Conservation (phyloP, 2,797 vertebrate species). For the Propithecus perrieri region DNA sequence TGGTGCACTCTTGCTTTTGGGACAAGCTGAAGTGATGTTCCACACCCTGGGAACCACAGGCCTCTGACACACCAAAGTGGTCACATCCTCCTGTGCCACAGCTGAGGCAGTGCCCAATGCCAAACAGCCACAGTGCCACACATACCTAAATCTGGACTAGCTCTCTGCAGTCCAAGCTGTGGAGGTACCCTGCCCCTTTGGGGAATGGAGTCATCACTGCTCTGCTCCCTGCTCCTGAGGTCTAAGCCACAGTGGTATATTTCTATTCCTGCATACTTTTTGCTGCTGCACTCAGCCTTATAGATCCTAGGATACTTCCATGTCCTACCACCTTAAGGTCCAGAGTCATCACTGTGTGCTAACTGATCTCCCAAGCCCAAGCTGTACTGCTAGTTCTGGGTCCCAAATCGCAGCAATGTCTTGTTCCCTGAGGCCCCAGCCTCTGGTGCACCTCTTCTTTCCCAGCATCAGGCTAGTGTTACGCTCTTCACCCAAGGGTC, state of each 20-base stretch:
- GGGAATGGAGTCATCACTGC: neutral
- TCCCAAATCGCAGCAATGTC: neutral
- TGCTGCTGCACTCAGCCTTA: neutral
- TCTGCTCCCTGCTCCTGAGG: neutral
- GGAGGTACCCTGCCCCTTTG: neutral
- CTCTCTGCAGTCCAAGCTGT: neutral
- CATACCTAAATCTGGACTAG: neutral
- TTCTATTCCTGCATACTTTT: neutral
- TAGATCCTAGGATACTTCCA: neutral
- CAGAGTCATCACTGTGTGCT: neutral
- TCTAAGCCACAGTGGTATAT: neutral
- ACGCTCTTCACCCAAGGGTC: neutral
- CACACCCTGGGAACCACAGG: neutral
- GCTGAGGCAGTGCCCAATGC: no score
- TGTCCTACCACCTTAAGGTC: neutral
- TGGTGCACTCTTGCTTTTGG: neutral
- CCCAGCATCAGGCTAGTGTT: neutral
- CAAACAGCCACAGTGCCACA: neutral
- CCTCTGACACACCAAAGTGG: neutral
- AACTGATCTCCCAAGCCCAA: neutral
- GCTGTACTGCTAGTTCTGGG: neutral
- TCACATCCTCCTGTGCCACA: no score
- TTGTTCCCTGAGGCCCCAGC: neutral
- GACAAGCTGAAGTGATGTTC: neutral
- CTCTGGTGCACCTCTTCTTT: neutral